Base-by-base conservation (phyloP, 2,888 invertebrate species). In the Boloria selene region DNA sequence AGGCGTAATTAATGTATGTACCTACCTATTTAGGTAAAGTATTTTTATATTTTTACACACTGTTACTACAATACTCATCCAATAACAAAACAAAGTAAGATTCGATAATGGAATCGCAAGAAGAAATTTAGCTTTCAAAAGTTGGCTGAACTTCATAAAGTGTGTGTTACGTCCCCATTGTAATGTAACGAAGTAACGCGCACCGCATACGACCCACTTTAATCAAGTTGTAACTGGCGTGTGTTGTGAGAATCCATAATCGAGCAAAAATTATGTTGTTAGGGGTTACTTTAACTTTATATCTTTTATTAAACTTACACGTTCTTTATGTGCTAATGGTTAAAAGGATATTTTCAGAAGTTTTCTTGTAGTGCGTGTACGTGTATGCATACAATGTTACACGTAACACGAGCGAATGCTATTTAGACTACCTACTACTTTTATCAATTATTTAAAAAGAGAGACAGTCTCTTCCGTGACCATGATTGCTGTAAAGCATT, bases 111-210 rank as follows among this genome's bases (percentile, higher is more conserved):
- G 4, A 56, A 56, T 44, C 22, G 14, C 22, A 31, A 58, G 31
- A 49, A 59, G 50, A 38, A 13, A 49, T 59, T 50, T 59, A 59
- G 59, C 16, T 56, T 49, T 49, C 31, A 59, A 50, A 59, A 59
- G 64, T 64, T 64, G 26, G 18, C 31, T 47, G 22, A 64, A 75
- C 73, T 74, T 67, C 6, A 62, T 61, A 64, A 64, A 62, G 64
- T 68, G 56, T 72, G 73, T 69, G 73, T 71, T 73, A 74, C 72
- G 73, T 75, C 73, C 73, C 77, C 72, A 77, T 77, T 80, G 80
- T 81, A 81, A 80, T 80, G 83, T 80, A 81, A 80, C 81, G 79
- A 77, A 79, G 77, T 81, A 80, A 86, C 88, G 86, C 84, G 86
- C 77, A 74, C 79, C 76, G 87, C 86, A 87, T 87, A 86, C 86